phyloP scores from a whole-genome alignment of 2,888 invertebrate genomes.

The Leuctra nigra region DNA sequence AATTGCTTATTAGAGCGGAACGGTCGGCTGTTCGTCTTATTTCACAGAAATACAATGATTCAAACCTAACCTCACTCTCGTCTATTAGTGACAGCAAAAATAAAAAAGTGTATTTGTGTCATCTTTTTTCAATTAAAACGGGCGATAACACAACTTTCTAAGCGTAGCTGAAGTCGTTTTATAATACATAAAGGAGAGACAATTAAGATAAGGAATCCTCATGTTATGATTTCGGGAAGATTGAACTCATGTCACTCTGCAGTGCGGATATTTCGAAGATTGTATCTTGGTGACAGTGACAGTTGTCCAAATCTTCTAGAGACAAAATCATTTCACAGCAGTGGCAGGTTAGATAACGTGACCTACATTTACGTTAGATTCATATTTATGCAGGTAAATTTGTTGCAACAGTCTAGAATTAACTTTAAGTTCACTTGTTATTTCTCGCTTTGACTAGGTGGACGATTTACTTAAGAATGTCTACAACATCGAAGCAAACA shows the following conservation, averaged over 20 bases:
- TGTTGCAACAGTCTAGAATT: background rate
- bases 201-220: too few species aligned
- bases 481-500: too few species aligned
- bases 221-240: constrained; percentile 28
- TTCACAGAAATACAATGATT: too few species aligned
- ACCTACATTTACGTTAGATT: background rate
- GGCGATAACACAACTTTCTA: too few species aligned
- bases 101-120: too few species aligned
- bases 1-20: too few species aligned
- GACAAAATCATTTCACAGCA: constrained; percentile 11
- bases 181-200: too few species aligned
- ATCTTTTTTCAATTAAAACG: too few species aligned
- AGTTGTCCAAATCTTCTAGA: background rate
- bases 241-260: constrained; percentile 16
- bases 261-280: constrained; percentile 20
- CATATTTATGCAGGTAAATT: background rate
- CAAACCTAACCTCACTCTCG: too few species aligned
- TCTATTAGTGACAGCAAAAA: too few species aligned
- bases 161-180: too few species aligned
- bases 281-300: constrained; percentile 17
- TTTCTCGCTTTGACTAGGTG: background rate
- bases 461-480: constrained; percentile 9
- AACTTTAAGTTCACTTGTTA: background rate
- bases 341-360: constrained; percentile 4
- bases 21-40: too few species aligned